Conservation (phyloP, 2,797 vertebrate species). For the Dallia pectoralis region DNA sequence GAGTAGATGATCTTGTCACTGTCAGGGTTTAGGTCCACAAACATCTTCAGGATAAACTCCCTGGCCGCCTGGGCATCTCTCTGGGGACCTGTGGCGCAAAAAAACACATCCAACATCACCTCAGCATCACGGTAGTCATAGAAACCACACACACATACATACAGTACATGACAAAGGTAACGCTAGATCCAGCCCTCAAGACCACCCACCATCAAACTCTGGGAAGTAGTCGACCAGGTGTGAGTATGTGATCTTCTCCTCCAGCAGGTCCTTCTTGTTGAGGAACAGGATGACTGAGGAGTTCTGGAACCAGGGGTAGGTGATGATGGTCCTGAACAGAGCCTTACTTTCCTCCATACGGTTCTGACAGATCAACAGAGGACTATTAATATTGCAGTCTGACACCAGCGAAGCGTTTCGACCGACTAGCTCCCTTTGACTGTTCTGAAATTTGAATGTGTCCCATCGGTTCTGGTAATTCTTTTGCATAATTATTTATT, state of each 20-base stretch:
- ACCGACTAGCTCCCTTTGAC: too few relatives aligned
- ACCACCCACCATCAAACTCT: slow-evolving; percentile 82
- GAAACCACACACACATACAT: background rate
- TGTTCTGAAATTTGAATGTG: too few relatives aligned
- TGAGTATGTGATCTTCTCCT: slow-evolving; percentile 88
- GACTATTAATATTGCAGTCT: background rate
- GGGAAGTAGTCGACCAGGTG: slow-evolving; percentile 92
- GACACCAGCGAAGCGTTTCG: too few relatives aligned
- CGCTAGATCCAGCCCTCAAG: background rate
- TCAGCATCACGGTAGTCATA: background rate
- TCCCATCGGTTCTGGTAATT: too few relatives aligned
- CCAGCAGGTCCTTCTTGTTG: slow-evolving; percentile 90
- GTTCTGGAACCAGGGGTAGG: slow-evolving; percentile 92
- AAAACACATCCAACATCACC: background rate
- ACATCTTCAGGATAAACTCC: slow-evolving; percentile 99
- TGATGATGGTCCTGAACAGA: slow-evolving; percentile 88
- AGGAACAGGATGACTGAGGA: slow-evolving; percentile 91
- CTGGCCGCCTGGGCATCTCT: slow-evolving; percentile 93
- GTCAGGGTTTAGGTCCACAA: slow-evolving; percentile 99
- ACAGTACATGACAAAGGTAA: background rate
- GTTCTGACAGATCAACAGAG: slow-evolving; percentile 67
- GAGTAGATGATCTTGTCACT: slow-evolving; percentile 99
- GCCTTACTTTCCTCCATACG: slow-evolving; percentile 94
- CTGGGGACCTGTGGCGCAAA: slow-evolving; percentile 82
- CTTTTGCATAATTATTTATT: too few relatives aligned